Base-by-base conservation (phyloP, 2,888 invertebrate genomes). In the Theodoxus fluviatilis region DNA sequence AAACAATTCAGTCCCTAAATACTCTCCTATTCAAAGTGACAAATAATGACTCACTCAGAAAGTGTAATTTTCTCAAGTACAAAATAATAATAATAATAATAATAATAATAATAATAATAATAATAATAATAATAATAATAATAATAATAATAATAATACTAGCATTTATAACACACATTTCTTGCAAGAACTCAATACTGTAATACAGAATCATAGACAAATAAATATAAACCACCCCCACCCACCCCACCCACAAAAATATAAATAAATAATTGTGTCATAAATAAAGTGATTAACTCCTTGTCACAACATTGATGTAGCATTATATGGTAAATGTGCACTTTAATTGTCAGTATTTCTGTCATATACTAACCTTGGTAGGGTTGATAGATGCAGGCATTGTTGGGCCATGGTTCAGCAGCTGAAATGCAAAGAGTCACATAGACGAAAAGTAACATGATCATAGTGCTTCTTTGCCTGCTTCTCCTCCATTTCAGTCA, bases 361-460 rank as follows among this genome's bases (percentile, higher is more conserved):
- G 33, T 31, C 22, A 9, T 33, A 33, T 33, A 0, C 64, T 73
- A 76, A 86, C 87, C 85, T 86, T 96, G 95, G 85, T 94, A 94
- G 0, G 95, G 96, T 82, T 95, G 95, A 87, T 92, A 96, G 25
- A 97, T 87, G 76, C 91, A 91, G 3, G 94, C 94, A 87, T 94
- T 93, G 79, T 93, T 92, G 0, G 95, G 94, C 96, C 96, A 96
- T 75, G 94, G 93, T 84, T 96, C 95, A 86, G 92, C 92, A 1
- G 93, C 94, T 93, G 87, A n/a, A n/a, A n/a, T 38, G 76, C 75
- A 35, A 84, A 87, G 55, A 84, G 78, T 84, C 85, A 69, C 63
- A 69, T 64, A 55, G 40, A 68, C 2, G 1, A 25, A 2, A 22
- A 7, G 28, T 49, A 69, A 47, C 9, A n/a, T n/a, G n/a, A n/a